A percentile compares a stretch with the other conserved stretches of the same genome.
These are phyloP conservation scores for Drusus annulatus DNA, from an alignment of 1,140 invertebrate species.

Conservation along the genomic window DNA sequence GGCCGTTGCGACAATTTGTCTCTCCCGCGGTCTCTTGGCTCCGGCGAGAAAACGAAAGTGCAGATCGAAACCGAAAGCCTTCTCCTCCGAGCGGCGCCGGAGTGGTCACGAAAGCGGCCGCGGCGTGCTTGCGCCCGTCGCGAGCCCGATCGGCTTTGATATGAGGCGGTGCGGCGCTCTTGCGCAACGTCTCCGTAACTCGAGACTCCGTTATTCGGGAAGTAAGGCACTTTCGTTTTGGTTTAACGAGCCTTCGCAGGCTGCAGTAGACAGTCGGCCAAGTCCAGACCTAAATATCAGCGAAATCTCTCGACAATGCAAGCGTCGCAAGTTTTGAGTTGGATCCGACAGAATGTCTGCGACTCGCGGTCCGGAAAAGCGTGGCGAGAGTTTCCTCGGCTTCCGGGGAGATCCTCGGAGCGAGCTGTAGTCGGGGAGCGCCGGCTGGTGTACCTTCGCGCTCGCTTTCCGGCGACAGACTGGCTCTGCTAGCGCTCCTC, in stretches of 20 bases:
- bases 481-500: slow-evolving; percentile 1
- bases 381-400: neutral
- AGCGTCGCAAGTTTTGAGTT: no score
- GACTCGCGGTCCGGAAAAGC: slow-evolving; percentile 3
- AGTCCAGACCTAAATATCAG: no score
- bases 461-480: slow-evolving; percentile 37
- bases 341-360: neutral
- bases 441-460: slow-evolving; percentile 4
- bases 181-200: neutral
- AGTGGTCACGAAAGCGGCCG: neutral
- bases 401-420: neutral
- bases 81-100: neutral
- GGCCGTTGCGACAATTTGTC: neutral
- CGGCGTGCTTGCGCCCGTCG: neutral
- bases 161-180: neutral
- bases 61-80: slow-evolving; percentile 28
- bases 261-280: no score
- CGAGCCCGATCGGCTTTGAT: no score
- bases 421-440: neutral
- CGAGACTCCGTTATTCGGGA: neutral
- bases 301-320: no score
- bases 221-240: no score
- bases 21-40: neutral
- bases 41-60: slow-evolving; percentile 25
- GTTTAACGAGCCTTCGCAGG: no score